These are phyloP conservation scores for Sebastes steindachneri DNA, from an alignment of 2,797 vertebrate genomes.

Conservation along the genomic window DNA sequence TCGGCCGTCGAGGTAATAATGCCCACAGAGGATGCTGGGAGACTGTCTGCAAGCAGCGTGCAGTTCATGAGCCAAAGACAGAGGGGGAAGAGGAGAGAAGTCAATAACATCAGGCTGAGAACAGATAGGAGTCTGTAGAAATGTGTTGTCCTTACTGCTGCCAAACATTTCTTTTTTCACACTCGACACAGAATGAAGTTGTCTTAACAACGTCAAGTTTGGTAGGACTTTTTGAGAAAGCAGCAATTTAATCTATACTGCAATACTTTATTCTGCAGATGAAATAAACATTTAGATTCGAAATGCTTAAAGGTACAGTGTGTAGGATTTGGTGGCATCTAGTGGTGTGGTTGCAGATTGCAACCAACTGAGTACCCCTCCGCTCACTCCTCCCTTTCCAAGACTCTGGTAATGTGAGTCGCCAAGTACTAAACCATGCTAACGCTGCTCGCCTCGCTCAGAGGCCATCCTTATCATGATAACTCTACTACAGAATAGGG, in stretches of 20 bases:
- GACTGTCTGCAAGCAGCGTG: conserved; percentile 43
- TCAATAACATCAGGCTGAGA: conserved; percentile 17
- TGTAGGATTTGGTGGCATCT: too few relatives aligned
- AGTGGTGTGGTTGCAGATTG: too few relatives aligned
- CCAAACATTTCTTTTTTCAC: not conserved
- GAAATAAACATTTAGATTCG: not conserved
- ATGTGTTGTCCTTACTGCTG: not conserved
- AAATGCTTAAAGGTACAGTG: not conserved
- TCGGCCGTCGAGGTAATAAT: conserved; percentile 75
- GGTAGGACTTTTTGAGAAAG: not conserved
- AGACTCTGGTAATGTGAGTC: too few relatives aligned
- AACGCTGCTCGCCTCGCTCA: too few relatives aligned
- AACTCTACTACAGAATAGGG: too few relatives aligned
- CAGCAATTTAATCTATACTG: not conserved
- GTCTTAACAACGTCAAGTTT: not conserved
- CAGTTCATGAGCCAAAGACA: conserved; percentile 33
- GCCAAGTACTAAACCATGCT: too few relatives aligned
- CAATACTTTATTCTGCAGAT: not conserved
- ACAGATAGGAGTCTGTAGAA: conserved; percentile 19
- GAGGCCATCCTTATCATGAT: too few relatives aligned
- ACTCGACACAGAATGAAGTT: not conserved
- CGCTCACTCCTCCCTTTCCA: too few relatives aligned
- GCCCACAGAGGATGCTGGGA: conserved; percentile 71
- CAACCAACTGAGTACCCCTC: too few relatives aligned
- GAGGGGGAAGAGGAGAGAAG: not conserved